Conservation (phyloP, 2,797 vertebrate species). For the Pteropus rufus region DNA sequence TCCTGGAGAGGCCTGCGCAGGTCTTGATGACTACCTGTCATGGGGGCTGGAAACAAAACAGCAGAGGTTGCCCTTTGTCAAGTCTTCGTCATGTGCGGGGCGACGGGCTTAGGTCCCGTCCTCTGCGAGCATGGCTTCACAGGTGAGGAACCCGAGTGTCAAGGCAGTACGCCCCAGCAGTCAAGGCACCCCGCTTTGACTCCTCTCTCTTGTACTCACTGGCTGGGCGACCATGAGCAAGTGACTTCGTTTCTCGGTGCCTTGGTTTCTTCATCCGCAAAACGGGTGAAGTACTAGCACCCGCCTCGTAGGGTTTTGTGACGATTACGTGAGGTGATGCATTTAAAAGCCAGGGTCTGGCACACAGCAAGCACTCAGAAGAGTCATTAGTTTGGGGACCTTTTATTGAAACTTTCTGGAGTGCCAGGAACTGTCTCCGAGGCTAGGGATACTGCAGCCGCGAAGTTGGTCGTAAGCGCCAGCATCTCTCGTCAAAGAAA, state of each 20-base stretch:
- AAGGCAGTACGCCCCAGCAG: neutral
- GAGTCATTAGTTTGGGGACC: neutral
- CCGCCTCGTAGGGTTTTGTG: neutral
- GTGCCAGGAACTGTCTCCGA: neutral
- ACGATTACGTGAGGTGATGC: neutral
- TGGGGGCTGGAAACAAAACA: neutral
- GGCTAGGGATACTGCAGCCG: neutral
- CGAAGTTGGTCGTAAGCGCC: neutral
- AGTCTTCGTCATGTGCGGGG: rapidly evolving
- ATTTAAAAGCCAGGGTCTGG: neutral
- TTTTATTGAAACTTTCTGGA: constrained; percentile 48
- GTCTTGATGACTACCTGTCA: neutral
- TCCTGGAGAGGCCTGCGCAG: neutral
- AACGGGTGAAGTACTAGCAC: neutral
- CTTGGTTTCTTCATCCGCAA: neutral
- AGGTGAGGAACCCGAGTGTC: neutral
- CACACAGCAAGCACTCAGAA: neutral
- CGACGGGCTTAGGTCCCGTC: rapidly evolving
- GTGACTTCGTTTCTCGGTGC: neutral
- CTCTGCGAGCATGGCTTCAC: rapidly evolving
- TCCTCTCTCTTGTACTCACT: neutral
- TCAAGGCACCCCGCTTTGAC: neutral
- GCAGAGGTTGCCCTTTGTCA: neutral
- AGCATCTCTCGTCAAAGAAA: neutral
- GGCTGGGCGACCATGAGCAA: neutral